Percentiles rank a stretch among this genome's conserved stretches.
Conservation (phyloP, 2,888 invertebrate genomes). For the Aphodius granarius region DNA sequence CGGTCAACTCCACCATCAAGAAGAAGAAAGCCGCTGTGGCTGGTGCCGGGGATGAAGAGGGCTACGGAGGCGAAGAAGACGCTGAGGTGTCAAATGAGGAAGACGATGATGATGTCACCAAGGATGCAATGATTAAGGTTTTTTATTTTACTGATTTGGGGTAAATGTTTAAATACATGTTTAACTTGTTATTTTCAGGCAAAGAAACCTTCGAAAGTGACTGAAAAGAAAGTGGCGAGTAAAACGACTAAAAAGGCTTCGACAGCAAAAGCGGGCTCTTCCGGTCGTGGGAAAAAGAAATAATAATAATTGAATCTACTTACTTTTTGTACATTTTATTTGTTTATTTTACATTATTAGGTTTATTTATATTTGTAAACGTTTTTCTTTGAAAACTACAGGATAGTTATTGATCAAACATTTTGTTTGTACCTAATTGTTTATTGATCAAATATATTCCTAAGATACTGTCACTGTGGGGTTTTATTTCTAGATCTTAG, state of each 20-base stretch:
- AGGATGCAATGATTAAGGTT: constrained; percentile 79
- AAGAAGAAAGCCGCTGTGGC: constrained; percentile 60
- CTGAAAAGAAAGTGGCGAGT: constrained; percentile 23
- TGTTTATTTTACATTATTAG: background rate
- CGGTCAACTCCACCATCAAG: constrained; percentile 62
- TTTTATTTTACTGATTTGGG: background rate
- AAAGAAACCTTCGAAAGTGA: constrained; percentile 29
- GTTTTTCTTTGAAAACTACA: constrained; percentile 13
- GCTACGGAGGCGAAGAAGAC: constrained; percentile 51
- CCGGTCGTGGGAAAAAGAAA: constrained; percentile 14
- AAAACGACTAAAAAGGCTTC: constrained; percentile 23
- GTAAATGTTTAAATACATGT: constrained; percentile 8
- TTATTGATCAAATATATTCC: constrained; percentile 16
- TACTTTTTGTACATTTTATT: background rate
- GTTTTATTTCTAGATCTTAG: background rate
- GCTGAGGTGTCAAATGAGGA: constrained; percentile 52
- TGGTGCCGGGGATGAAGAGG: constrained; percentile 51
- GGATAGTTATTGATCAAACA: constrained; percentile 12
- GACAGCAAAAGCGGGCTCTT: background rate
- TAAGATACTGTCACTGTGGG: background rate
- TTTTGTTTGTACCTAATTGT: background rate
- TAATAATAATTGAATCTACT: constrained; percentile 12
- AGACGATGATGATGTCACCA: constrained; percentile 65
- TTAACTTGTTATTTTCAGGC: constrained; percentile 18
- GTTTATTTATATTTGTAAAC: constrained; percentile 18